Evolutionary conservation across 1,140 invertebrate genomes (phyloP).

Genomic region (Drosophila oshimai): DNA sequence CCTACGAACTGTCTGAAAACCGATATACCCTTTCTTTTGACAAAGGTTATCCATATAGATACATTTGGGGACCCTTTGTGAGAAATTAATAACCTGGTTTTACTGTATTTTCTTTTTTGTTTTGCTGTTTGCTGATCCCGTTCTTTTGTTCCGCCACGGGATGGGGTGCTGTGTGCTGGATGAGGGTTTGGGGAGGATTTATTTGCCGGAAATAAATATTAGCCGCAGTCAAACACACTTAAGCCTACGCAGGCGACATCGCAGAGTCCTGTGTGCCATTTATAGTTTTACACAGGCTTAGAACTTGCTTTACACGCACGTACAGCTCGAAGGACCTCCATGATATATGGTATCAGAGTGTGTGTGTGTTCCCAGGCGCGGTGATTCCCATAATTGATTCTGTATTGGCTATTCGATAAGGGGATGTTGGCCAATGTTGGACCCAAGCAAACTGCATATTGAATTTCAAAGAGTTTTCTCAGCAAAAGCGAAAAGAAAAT

Average conservation of each 20-base stretch:
- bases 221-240: constrained; percentile 81
- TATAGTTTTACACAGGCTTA: constrained; percentile 81
- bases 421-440: constrained; percentile 20
- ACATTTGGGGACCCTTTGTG: constrained; percentile 42
- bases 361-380: constrained; percentile 44
- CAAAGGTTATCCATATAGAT: constrained; percentile 12
- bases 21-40: constrained; percentile 19
- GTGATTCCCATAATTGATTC: constrained; percentile 82
- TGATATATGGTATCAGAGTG: constrained; percentile 25
- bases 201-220: constrained; percentile 82
- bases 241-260: constrained; percentile 60
- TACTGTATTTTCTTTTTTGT: constrained; percentile 48
- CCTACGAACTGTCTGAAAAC: neutral
- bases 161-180: constrained; percentile 10
- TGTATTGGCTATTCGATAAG: constrained; percentile 66
- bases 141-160: constrained; percentile 17
- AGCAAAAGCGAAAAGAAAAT: constrained; percentile 4
- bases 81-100: constrained; percentile 81
- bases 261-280: constrained; percentile 50
- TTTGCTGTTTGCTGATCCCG: constrained; percentile 32
- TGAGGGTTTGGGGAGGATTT: constrained; percentile 64
- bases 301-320: constrained; percentile 74
- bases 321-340: constrained; percentile 34
- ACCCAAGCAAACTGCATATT: constrained; percentile 54
- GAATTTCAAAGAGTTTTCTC: constrained; percentile 72